These are phyloP conservation scores for Pseudopleuronectes americanus DNA, from an alignment of 2,797 vertebrate genomes.

Conservation along the genomic window DNA sequence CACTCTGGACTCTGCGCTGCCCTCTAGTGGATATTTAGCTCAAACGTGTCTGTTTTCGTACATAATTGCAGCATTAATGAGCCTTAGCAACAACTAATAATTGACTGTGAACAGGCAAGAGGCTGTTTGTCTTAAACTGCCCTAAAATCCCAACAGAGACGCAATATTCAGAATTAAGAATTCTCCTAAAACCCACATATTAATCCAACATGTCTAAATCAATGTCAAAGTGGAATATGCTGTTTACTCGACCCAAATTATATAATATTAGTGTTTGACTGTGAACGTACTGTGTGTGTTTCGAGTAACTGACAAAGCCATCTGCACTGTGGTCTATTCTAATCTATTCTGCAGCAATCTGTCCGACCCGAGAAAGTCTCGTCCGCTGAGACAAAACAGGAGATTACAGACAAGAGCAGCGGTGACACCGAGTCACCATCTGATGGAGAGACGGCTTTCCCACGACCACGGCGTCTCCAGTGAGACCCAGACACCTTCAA, in stretches of 20 bases:
- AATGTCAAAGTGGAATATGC: too few species aligned
- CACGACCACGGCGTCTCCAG: constrained; percentile 76
- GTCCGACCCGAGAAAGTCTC: constrained; percentile 67
- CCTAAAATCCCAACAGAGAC: too few species aligned
- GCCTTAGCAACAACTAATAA: too few species aligned
- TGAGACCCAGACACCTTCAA: constrained; percentile 64
- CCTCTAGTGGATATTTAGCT: too few species aligned
- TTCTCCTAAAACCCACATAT: too few species aligned
- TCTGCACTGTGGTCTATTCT: constrained; percentile 26
- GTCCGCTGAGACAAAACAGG: constrained; percentile 80
- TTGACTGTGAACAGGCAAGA: too few species aligned
- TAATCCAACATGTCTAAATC: too few species aligned
- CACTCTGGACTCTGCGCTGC: not conserved
- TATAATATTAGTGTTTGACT: not conserved
- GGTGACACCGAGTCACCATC: constrained; percentile 70
- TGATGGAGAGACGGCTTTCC: constrained; percentile 76
- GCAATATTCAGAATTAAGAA: too few species aligned
- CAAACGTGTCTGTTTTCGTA: too few species aligned
- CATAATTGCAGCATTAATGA: too few species aligned
- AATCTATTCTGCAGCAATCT: constrained; percentile 45
- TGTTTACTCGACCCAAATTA: too few species aligned
- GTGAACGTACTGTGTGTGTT: not conserved
- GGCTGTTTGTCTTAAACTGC: too few species aligned
- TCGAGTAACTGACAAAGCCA: not conserved
- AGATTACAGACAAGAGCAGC: constrained; percentile 72